Evolutionary conservation across 2,113 vertebrate genomes (phyloP).

Genomic region (Barbus barbus): DNA sequence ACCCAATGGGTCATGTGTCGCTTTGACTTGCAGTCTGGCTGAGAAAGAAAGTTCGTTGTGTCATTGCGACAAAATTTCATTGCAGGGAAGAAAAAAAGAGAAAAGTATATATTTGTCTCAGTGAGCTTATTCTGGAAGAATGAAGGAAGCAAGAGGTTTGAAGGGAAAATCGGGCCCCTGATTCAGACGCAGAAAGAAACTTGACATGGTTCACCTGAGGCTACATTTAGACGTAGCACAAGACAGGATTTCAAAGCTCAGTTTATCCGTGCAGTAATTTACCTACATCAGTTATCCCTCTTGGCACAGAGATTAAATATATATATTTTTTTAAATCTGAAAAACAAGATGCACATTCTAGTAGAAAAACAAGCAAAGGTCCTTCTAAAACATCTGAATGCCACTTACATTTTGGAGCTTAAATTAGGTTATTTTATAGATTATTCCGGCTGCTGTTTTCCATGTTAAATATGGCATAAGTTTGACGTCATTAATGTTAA

Average conservation of each 20-base stretch:
- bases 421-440: neutral
- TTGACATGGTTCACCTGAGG: constrained; percentile 23
- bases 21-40: constrained; percentile 46
- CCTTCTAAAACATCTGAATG: neutral
- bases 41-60: constrained; percentile 15
- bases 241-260: neutral
- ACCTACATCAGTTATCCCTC: neutral
- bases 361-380: neutral
- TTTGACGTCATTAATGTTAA: neutral
- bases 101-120: constrained; percentile 26
- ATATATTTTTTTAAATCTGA: neutral
- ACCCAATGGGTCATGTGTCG: constrained; percentile 47
- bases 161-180: constrained; percentile 14
- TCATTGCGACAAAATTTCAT: constrained; percentile 3
- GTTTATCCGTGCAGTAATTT: neutral
- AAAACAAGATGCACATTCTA: neutral
- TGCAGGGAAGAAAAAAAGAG: constrained; percentile 6
- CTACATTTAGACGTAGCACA: constrained; percentile 5
- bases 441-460: neutral
- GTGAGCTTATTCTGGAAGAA: constrained; percentile 24
- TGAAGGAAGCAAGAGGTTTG: constrained; percentile 32
- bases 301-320: neutral
- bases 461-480: neutral
- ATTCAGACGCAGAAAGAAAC: constrained; percentile 19
- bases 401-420: neutral